Evolutionary conservation across 2,797 vertebrate genomes (phyloP).

Genomic region (Myotis myotis): DNA sequence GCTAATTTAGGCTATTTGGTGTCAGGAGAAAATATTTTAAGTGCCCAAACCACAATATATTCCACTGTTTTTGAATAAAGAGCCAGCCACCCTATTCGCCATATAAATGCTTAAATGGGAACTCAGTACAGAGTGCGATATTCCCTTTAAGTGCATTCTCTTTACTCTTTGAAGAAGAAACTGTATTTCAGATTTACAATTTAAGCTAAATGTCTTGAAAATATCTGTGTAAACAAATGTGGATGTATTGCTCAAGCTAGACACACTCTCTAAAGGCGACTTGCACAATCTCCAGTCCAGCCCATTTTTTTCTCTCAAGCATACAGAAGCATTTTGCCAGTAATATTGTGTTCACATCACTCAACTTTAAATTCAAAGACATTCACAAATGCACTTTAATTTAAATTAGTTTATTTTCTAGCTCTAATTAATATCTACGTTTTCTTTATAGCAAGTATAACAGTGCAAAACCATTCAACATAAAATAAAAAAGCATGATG

Average conservation of each 20-base stretch:
- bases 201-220: constrained; percentile 53
- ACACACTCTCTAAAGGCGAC: neutral
- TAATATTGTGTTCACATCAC: neutral
- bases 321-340: neutral
- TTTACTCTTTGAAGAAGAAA: neutral
- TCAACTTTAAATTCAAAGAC: constrained; percentile 12
- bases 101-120: neutral
- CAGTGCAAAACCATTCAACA: constrained; percentile 25
- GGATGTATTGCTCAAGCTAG: constrained; percentile 8
- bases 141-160: neutral
- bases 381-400: constrained; percentile 14
- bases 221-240: neutral
- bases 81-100: neutral
- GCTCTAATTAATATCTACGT: constrained; percentile 18
- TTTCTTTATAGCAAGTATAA: neutral
- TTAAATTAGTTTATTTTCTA: constrained; percentile 48
- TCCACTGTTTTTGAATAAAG: neutral
- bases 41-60: neutral
- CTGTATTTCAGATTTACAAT: neutral
- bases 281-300: neutral
- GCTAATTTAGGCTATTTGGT: neutral
- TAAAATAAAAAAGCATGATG: neutral
- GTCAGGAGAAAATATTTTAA: constrained; percentile 3
- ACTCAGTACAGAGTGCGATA: neutral
- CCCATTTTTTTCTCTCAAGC: constrained; percentile 10